Evolutionary conservation across 2,888 invertebrate genomes (phyloP).

Genomic region (Entomobrya multifasciata): DNA sequence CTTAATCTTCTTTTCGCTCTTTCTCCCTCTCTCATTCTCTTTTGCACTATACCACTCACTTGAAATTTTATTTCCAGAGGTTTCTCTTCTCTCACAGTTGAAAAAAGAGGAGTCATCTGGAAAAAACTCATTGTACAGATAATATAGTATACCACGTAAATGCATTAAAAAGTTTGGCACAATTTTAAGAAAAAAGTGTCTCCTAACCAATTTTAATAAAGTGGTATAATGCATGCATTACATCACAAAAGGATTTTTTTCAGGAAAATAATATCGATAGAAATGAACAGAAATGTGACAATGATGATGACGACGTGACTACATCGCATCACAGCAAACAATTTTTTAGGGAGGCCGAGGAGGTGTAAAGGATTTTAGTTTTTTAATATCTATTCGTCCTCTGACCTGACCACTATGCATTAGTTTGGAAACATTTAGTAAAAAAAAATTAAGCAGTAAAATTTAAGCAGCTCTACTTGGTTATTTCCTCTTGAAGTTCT

Average conservation of each 20-base stretch:
- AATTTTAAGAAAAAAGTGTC: neutral
- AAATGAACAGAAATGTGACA: neutral
- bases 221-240: neutral
- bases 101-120: too few relatives aligned
- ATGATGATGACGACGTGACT: too few relatives aligned
- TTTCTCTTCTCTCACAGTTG: neutral
- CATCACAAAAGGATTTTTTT: neutral
- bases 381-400: too few relatives aligned
- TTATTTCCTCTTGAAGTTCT: neutral
- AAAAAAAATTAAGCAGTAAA: neutral
- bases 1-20: conserved; percentile 75
- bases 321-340: too few relatives aligned
- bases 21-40: conserved; percentile 4
- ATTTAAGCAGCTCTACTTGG: neutral
- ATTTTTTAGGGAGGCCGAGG: too few relatives aligned
- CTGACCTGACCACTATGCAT: too few relatives aligned
- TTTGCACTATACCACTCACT: conserved; percentile 6
- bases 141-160: neutral
- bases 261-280: neutral
- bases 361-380: too few relatives aligned
- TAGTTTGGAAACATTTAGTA: neutral
- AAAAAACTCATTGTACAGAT: neutral
- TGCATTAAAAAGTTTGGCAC: neutral
- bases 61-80: conserved; percentile 33
- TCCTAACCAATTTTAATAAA: neutral